Conservation (phyloP, 2,888 invertebrate species). For the Chalcis sispes region DNA sequence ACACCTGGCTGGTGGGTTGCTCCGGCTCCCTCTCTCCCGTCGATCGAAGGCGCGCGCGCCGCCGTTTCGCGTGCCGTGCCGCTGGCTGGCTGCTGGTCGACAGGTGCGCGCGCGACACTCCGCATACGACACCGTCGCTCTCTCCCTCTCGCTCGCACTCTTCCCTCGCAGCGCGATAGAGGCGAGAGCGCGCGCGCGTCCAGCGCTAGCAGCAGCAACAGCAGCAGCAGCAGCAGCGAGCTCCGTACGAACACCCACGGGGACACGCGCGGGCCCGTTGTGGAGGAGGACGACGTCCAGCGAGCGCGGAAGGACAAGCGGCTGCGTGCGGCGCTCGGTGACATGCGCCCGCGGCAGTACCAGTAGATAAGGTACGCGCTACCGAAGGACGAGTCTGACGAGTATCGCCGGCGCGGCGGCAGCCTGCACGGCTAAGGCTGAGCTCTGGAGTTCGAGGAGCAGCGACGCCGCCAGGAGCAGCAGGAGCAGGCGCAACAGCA, state of each 20-base stretch:
- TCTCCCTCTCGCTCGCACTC: neutral
- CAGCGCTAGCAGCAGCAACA: neutral
- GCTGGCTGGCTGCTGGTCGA: neutral
- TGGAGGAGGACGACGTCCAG: neutral
- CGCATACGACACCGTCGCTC: neutral
- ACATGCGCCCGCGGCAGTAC: conserved; percentile 19
- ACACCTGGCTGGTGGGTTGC: conserved; percentile 69
- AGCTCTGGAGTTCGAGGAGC: conserved; percentile 58
- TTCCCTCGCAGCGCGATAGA: neutral
- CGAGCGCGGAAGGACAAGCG: neutral
- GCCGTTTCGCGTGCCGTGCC: neutral
- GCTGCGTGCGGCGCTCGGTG: conserved; percentile 6
- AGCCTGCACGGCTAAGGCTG: conserved; percentile 20
- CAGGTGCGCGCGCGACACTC: conserved; percentile 27
- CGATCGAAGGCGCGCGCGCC: neutral
- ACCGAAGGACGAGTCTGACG: neutral
- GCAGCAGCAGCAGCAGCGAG: neutral
- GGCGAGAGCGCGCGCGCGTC: neutral
- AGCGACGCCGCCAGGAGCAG: conserved; percentile 40
- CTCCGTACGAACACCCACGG: neutral
- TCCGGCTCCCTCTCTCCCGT: conserved; percentile 15
- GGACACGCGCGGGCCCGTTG: neutral
- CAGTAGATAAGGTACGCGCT: conserved; percentile 1
- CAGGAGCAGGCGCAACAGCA: conserved; percentile 40
- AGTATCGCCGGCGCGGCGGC: neutral